Conservation (phyloP, 1,140 invertebrate species). For the Drosophila nasuta region DNA sequence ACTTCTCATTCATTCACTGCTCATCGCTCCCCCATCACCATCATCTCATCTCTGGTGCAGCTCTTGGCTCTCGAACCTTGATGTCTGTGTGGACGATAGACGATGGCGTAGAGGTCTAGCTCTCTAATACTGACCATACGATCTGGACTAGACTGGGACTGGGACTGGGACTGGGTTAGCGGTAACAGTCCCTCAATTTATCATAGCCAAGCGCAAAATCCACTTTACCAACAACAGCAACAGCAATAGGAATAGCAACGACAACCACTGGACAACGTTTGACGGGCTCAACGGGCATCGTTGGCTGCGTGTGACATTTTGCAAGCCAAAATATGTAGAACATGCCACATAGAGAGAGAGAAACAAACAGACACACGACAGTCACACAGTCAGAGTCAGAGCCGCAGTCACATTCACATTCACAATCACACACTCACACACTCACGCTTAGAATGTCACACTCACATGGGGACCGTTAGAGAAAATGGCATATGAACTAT, state of each 20-base stretch:
- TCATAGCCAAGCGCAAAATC: slow-evolving; percentile 80
- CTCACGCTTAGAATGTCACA: slow-evolving; percentile 4
- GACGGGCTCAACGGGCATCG: slow-evolving; percentile 53
- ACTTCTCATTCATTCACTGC: slow-evolving; percentile 61
- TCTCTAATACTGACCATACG: slow-evolving; percentile 50
- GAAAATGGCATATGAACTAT: slow-evolving; percentile 80
- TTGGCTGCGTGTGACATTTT: slow-evolving; percentile 82
- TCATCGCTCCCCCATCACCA: neutral
- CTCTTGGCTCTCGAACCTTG: slow-evolving; percentile 37
- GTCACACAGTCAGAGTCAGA: slow-evolving; percentile 10
- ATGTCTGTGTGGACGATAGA: slow-evolving; percentile 29
- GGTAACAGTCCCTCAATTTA: slow-evolving; percentile 72
- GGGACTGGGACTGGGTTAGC: neutral
- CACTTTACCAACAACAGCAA: slow-evolving; percentile 61
- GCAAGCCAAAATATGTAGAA: slow-evolving; percentile 82
- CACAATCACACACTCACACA: slow-evolving; percentile 22
- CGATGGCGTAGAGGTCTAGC: slow-evolving; percentile 5
- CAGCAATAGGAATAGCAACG: slow-evolving; percentile 36
- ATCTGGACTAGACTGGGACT: slow-evolving; percentile 3
- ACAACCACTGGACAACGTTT: slow-evolving; percentile 38
- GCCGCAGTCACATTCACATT: neutral
- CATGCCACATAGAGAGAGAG: slow-evolving; percentile 62
- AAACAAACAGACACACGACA: slow-evolving; percentile 2
- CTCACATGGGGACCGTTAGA: slow-evolving; percentile 49
- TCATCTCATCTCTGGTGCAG: slow-evolving; percentile 33